A percentile compares a stretch with the other conserved stretches of the same genome.
Evolutionary conservation across 2,888 invertebrate genomes (phyloP).

Genomic region (Smittia aterrima): DNA sequence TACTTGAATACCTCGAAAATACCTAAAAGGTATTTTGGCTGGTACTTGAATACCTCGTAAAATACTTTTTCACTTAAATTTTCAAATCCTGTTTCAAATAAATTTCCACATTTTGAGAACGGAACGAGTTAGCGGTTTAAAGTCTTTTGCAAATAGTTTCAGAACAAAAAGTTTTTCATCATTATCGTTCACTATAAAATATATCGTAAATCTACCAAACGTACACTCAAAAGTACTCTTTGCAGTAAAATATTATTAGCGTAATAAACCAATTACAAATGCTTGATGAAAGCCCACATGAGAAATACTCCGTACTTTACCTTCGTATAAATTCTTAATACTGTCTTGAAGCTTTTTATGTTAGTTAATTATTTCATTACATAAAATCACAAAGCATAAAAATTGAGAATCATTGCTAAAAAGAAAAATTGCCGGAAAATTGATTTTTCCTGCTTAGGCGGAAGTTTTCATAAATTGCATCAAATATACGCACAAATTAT

Average conservation of each 20-base stretch:
- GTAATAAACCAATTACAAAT: conserved; percentile 16
- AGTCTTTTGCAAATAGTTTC: too few species aligned
- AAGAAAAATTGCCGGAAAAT: not conserved
- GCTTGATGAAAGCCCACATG: not conserved
- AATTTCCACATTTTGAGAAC: too few species aligned
- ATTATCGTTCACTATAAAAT: too few species aligned
- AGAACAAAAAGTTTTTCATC: too few species aligned
- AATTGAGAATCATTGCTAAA: not conserved
- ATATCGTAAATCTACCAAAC: not conserved
- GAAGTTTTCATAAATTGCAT: conserved; percentile 24
- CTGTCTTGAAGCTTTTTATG: not conserved
- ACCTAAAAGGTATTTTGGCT: too few species aligned
- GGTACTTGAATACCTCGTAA: too few species aligned
- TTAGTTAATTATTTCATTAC: conserved; percentile 1
- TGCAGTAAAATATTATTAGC: conserved; percentile 8
- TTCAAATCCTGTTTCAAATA: too few species aligned
- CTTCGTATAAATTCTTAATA: not conserved
- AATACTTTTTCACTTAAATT: too few species aligned
- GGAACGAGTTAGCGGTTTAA: too few species aligned
- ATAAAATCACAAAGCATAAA: conserved; percentile 14
- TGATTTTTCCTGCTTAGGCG: not conserved
- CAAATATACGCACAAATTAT: conserved; percentile 25
- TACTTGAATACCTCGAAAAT: too few species aligned
- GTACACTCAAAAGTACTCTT: not conserved
- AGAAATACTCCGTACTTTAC: not conserved